A percentile compares a stretch with the other conserved stretches of the same genome.
Conservation (phyloP, 2,113 vertebrate genomes). For the Puntigrus tetrazona region DNA sequence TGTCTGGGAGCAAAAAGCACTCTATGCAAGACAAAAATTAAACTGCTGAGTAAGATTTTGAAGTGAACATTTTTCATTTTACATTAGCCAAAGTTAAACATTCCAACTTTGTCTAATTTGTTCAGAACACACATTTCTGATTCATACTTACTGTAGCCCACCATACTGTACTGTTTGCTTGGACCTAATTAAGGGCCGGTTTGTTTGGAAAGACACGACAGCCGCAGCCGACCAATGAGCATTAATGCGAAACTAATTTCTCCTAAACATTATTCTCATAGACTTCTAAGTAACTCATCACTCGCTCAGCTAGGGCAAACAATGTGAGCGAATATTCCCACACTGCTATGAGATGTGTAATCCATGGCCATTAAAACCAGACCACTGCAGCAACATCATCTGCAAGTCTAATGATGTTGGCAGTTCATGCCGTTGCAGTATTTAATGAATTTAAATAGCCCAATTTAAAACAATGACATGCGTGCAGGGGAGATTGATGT, state of each 20-base stretch:
- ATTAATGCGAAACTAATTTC: neutral
- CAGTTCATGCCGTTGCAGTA: constrained; percentile 25
- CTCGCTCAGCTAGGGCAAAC: constrained; percentile 17
- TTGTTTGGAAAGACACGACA: neutral
- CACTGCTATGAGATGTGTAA: constrained; percentile 36
- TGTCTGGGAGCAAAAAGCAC: no score
- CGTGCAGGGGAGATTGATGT: constrained; percentile 57
- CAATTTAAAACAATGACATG: constrained; percentile 58
- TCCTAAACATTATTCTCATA: neutral
- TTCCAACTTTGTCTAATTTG: neutral
- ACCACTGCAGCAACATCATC: constrained; percentile 54
- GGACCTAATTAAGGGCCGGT: neutral
- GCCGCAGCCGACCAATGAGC: neutral
- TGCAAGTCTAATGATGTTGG: constrained; percentile 63
- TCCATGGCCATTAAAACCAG: constrained; percentile 45
- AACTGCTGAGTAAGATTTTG: neutral
- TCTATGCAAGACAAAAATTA: neutral
- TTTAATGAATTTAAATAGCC: constrained; percentile 68
- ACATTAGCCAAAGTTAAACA: neutral
- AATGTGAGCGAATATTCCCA: constrained; percentile 29
- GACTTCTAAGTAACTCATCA: constrained; percentile 23
- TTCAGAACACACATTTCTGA: neutral
- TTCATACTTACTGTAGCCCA: neutral
- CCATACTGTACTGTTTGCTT: constrained; percentile 13
- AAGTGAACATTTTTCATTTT: neutral